Percentiles rank a stretch among this genome's conserved stretches.
These are phyloP conservation scores for Argyresthia albistria DNA, from an alignment of 2,888 invertebrate species.

Conservation along the genomic window DNA sequence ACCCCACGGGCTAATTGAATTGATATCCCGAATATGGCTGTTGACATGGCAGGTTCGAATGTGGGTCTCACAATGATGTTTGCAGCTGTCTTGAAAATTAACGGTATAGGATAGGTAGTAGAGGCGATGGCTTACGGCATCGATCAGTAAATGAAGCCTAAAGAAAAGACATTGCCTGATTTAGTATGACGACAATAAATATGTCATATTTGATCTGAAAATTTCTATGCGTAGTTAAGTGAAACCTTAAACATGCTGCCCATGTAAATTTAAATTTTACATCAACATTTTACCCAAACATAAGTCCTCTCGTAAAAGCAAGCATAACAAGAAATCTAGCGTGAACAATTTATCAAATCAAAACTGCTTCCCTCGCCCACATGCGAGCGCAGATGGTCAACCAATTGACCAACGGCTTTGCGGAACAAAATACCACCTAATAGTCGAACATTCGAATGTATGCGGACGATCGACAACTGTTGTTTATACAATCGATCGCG, in stretches of 20 bases:
- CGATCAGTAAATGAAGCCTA: no score
- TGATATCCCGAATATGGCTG: neutral
- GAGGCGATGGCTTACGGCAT: no score
- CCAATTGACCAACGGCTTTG: constrained; percentile 49
- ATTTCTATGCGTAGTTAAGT: no score
- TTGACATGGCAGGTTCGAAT: no score
- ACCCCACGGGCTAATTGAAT: no score
- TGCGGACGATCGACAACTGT: constrained; percentile 34
- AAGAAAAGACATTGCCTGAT: no score
- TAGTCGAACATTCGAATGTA: constrained; percentile 28
- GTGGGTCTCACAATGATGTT: no score
- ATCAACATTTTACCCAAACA: neutral
- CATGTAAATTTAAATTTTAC: neutral
- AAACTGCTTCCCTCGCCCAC: neutral
- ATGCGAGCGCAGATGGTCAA: constrained; percentile 51
- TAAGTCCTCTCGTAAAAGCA: neutral
- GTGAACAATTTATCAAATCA: neutral
- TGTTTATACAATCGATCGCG: constrained; percentile 8
- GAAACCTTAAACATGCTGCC: no score
- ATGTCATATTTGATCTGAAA: no score
- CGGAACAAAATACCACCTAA: constrained; percentile 45
- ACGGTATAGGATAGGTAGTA: no score
- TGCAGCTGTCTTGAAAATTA: no score
- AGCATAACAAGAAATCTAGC: neutral
- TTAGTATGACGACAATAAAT: no score